phyloP scores from a whole-genome alignment of 2,888 invertebrate genomes.

The Tubulanus polymorphus region DNA sequence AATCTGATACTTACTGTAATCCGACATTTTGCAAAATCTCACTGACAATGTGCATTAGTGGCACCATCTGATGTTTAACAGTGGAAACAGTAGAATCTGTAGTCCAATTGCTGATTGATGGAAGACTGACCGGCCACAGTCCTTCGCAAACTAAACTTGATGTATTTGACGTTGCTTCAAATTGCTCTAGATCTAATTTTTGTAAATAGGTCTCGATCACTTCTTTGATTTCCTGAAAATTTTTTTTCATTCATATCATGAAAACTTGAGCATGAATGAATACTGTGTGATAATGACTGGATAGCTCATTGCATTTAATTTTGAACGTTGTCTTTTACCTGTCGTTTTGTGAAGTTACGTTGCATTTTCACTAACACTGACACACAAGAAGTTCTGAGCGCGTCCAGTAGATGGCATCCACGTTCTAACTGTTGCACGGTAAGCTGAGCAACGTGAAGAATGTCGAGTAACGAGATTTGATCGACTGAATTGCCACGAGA shows the following conservation, averaged over 20 bases:
- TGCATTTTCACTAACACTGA: conserved; percentile 26
- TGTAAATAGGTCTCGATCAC: neutral
- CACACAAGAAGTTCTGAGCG: conserved; percentile 18
- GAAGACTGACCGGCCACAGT: neutral
- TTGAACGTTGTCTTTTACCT: conserved; percentile 18
- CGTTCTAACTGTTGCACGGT: conserved; percentile 21
- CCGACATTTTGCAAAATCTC: too few relatives aligned
- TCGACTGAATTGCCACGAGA: conserved; percentile 48
- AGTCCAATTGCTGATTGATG: neutral
- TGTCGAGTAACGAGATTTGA: conserved; percentile 62
- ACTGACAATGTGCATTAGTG: neutral
- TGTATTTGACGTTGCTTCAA: neutral
- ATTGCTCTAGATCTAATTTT: neutral
- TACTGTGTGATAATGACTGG: too few relatives aligned
- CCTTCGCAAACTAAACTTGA: neutral
- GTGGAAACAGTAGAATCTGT: neutral
- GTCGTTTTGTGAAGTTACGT: conserved; percentile 18
- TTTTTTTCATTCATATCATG: too few relatives aligned
- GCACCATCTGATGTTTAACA: neutral
- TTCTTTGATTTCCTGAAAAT: neutral
- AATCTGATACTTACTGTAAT: too few relatives aligned
- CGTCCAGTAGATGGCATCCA: conserved; percentile 15
- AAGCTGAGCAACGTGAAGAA: conserved; percentile 57
- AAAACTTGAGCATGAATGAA: too few relatives aligned
- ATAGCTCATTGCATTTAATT: too few relatives aligned